These are phyloP conservation scores for Mustela nigripes DNA, from an alignment of 2,113 vertebrate genomes.

Conservation along the genomic window DNA sequence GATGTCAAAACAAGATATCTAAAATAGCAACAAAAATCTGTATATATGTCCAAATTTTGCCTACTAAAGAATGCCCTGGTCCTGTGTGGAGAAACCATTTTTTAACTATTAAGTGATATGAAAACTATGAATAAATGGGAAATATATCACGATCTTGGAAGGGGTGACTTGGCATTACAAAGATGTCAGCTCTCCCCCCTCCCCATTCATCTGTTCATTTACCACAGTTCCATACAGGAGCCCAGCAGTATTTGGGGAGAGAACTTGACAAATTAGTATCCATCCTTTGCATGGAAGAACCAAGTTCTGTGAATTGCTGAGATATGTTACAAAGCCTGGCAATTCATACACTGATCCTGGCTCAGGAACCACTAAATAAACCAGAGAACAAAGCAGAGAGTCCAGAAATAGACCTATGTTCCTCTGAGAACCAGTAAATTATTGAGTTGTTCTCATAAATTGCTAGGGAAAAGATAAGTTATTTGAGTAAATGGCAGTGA, in stretches of 20 bases:
- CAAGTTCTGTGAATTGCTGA: neutral
- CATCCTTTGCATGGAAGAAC: neutral
- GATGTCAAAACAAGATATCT: neutral
- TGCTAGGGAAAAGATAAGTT: no score
- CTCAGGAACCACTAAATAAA: neutral
- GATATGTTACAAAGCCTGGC: neutral
- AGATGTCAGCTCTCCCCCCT: neutral
- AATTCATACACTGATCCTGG: neutral
- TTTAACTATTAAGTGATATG: no score
- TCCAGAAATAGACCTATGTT: neutral
- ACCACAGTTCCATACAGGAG: neutral
- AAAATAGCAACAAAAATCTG: neutral
- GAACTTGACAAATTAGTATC: neutral
- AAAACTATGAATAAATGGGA: neutral
- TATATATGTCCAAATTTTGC: neutral
- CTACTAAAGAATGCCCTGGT: neutral
- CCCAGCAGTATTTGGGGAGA: neutral
- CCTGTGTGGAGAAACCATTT: neutral
- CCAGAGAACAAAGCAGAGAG: neutral
- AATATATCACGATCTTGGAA: neutral
- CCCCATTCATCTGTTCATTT: neutral
- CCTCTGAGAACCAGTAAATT: neutral
- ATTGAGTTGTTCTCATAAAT: neutral
- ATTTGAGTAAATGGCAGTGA: neutral
- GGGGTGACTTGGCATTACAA: neutral